Evolutionary conservation across 2,888 invertebrate species (phyloP), one percentile per base, ranked within the genome.

Genomic region (Ctena decussata): DNA sequence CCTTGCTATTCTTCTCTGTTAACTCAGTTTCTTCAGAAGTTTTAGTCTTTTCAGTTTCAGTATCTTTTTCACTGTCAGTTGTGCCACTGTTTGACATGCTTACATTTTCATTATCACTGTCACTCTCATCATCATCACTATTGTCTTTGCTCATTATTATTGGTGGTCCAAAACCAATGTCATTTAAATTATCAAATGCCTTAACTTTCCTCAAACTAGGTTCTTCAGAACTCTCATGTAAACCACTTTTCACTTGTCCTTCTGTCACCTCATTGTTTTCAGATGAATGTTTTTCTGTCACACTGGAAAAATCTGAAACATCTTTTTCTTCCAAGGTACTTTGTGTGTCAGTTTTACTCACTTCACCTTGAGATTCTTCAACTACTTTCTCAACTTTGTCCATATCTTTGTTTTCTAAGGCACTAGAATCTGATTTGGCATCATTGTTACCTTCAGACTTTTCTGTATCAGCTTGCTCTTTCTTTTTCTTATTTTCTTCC

Each of bases 181-280:
- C 82, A 81, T 80, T 83, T 60, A 86, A 82, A 74, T 86, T 86
- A 32, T 77, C 80, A 70, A 74, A 80, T 27, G 82, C 35, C 21
- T 32, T 35, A 65, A 30, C 24, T n/a, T n/a, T n/a, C n/a, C n/a
- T n/a, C n/a, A n/a, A n/a, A n/a, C n/a, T n/a, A n/a, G n/a, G n/a
- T n/a, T n/a, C n/a, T n/a, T n/a, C n/a, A n/a, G n/a, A n/a, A n/a
- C n/a, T n/a, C n/a, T n/a, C n/a, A n/a, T n/a, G n/a, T n/a, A n/a
- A n/a, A n/a, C n/a, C n/a, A n/a, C n/a, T n/a, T n/a, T n/a, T n/a
- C n/a, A n/a, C 21, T 53, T 53, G 53, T 5, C 5, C 21, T 53
- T 53, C 53, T 12, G 12, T 53, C 21, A n/a, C 5, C 53, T 53
- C n/a, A n/a, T 53, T 53, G 5, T 53, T 3, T n/a, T 53, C 21